Percentiles rank a stretch among this genome's conserved stretches.
These are phyloP conservation scores for Drosophila subsilvestris DNA, from an alignment of 2,888 invertebrate genomes.

Conservation along the genomic window DNA sequence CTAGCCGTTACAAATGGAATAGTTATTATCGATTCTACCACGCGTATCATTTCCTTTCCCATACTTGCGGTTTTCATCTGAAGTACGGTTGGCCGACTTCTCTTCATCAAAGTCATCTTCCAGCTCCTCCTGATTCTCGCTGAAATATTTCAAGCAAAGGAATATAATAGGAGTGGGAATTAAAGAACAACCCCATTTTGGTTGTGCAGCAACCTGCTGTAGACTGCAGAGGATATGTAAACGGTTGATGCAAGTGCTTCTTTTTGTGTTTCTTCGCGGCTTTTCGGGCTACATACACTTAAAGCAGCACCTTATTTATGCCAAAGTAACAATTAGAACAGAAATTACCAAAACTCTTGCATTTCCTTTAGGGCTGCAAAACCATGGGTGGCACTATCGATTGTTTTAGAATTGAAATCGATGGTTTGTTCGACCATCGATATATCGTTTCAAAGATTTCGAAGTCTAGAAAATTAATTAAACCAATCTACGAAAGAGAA, in stretches of 20 bases:
- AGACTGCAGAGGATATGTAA: slow-evolving; percentile 24
- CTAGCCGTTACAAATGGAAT: slow-evolving; percentile 83
- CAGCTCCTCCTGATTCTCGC: slow-evolving; percentile 83
- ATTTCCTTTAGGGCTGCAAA: slow-evolving; percentile 25
- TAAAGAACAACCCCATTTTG: slow-evolving; percentile 33
- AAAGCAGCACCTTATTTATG: slow-evolving; percentile 2
- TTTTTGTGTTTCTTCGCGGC: slow-evolving; percentile 16
- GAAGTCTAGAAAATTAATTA: no score
- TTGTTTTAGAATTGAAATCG: no score
- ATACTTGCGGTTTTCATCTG: slow-evolving; percentile 89
- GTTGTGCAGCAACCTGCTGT: slow-evolving; percentile 23
- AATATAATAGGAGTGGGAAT: background rate
- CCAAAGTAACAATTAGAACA: background rate
- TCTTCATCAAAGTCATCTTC: slow-evolving; percentile 90
- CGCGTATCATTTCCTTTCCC: slow-evolving; percentile 55
- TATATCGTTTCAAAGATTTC: no score
- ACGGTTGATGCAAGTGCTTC: slow-evolving; percentile 11
- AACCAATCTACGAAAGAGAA: no score
- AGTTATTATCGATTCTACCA: background rate
- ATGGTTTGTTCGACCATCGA: no score
- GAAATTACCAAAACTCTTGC: slow-evolving; percentile 63
- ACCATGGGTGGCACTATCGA: no score
- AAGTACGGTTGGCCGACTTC: slow-evolving; percentile 87
- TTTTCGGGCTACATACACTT: slow-evolving; percentile 22
- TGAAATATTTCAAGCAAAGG: slow-evolving; percentile 47